These are phyloP conservation scores for Riptortus pedestris DNA, from an alignment of 1,140 invertebrate genomes.

Conservation along the genomic window DNA sequence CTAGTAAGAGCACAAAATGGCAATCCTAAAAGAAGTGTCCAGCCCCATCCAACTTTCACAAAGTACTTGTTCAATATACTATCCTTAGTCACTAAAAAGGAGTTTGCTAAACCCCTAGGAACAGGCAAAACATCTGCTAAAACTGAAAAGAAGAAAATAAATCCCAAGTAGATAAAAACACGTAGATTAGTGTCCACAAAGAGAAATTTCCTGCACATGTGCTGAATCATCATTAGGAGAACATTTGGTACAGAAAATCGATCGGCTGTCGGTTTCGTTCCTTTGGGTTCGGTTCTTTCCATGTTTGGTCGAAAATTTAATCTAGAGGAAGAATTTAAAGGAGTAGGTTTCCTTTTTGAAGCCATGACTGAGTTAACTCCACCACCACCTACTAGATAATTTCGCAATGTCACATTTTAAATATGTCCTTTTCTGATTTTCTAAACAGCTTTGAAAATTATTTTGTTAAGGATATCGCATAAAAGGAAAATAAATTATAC, in stretches of 20 bases:
- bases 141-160: constrained; percentile 22
- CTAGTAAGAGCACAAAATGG: constrained; percentile 73
- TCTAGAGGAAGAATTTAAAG: neutral
- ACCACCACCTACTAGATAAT: too few species aligned
- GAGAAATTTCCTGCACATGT: constrained; percentile 18
- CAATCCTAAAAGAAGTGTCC: constrained; percentile 65
- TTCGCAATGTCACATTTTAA: too few species aligned
- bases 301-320: constrained; percentile 21
- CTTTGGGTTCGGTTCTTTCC: constrained; percentile 14
- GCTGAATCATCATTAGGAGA: constrained; percentile 10
- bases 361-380: constrained; percentile 10
- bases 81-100: constrained; percentile 13
- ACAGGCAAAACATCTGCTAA: constrained; percentile 23
- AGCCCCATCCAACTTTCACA: constrained; percentile 72
- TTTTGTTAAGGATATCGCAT: too few species aligned
- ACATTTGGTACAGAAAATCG: constrained; percentile 5
- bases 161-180: constrained; percentile 17
- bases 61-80: constrained; percentile 26
- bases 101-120: neutral
- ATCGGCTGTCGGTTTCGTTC: constrained; percentile 23
- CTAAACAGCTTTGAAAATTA: too few species aligned
- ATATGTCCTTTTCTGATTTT: too few species aligned
- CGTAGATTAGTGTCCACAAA: constrained; percentile 21
- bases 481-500: too few species aligned
- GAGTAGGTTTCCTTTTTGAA: neutral